Evolutionary conservation across 2,888 invertebrate species (phyloP).

Genomic region (Cataglyphis albicans): DNA sequence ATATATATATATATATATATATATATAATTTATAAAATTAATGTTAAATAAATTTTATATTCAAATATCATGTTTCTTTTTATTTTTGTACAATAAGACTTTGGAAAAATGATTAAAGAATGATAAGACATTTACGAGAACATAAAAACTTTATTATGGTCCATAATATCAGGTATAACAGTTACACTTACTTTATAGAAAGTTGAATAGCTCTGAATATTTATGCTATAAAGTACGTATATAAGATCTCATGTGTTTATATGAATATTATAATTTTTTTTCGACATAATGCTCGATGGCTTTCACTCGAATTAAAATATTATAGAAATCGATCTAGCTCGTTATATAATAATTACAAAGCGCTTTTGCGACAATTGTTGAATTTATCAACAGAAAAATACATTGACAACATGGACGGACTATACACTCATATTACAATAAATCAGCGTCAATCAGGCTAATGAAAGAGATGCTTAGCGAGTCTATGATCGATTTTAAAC

Average conservation of each 20-base stretch:
- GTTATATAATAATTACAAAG: conserved; percentile 1
- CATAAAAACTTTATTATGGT: conserved; percentile 83
- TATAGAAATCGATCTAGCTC: conserved; percentile 3
- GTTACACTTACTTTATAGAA: conserved; percentile 72
- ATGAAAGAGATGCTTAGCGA: conserved; percentile 46
- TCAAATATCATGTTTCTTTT: not conserved
- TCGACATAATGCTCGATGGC: not conserved
- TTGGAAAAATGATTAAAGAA: conserved; percentile 3
- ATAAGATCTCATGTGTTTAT: conserved; percentile 51
- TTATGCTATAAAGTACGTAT: conserved; percentile 47
- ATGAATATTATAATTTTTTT: not conserved
- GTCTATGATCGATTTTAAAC: conserved; percentile 24
- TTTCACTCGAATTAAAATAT: not conserved
- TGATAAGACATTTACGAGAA: conserved; percentile 73
- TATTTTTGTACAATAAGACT: not conserved
- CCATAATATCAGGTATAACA: conserved; percentile 78
- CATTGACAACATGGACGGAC: conserved; percentile 77
- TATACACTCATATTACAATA: conserved; percentile 73
- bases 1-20: not conserved
- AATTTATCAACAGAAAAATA: conserved; percentile 41
- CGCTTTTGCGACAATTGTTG: conserved; percentile 1
- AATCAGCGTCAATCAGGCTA: conserved; percentile 55
- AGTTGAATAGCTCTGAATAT: conserved; percentile 63
- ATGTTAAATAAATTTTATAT: not conserved
- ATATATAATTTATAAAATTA: not conserved